Evolutionary conservation across 2,113 vertebrate species (phyloP).

Genomic region (Epinephelus lanceolatus): DNA sequence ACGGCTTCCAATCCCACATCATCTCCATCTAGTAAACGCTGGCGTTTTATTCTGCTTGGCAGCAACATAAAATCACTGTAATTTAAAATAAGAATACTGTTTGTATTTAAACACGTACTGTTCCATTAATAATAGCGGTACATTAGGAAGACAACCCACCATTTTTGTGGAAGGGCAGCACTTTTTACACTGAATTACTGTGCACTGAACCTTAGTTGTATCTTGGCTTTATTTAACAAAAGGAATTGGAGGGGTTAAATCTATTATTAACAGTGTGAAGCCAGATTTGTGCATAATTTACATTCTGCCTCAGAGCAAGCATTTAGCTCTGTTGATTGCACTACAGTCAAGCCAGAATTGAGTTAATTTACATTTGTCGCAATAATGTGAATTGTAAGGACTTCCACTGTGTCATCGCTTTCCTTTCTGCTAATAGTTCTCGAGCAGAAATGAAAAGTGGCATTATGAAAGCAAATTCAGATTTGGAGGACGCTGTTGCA

Average conservation of each 20-base stretch:
- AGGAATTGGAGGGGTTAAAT: conserved; percentile 23
- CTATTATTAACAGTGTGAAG: conserved; percentile 44
- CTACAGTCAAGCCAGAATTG: conserved; percentile 35
- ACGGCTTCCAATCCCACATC: background rate
- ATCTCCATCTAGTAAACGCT: conserved; percentile 23
- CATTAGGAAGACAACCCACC: background rate
- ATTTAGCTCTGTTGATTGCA: conserved; percentile 54
- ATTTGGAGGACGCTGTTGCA: background rate
- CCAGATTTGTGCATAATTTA: conserved; percentile 59
- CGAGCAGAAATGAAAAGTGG: conserved; percentile 22
- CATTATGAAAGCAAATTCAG: conserved; percentile 35
- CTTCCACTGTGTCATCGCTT: conserved; percentile 20
- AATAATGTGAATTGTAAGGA: conserved; percentile 32
- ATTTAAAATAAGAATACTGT: conserved; percentile 16
- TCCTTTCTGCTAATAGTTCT: conserved; percentile 10
- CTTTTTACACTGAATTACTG: background rate
- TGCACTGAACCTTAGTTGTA: background rate
- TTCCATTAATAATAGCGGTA: background rate
- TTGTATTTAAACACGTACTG: background rate
- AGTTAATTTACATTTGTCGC: conserved; percentile 20
- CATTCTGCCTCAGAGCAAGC: conserved; percentile 42
- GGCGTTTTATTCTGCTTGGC: conserved; percentile 12
- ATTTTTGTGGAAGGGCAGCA: background rate
- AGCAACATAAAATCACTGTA: background rate
- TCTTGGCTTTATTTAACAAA: conserved; percentile 8